Conservation (phyloP, 2,888 invertebrate genomes). For the Rotaria sp. region DNA sequence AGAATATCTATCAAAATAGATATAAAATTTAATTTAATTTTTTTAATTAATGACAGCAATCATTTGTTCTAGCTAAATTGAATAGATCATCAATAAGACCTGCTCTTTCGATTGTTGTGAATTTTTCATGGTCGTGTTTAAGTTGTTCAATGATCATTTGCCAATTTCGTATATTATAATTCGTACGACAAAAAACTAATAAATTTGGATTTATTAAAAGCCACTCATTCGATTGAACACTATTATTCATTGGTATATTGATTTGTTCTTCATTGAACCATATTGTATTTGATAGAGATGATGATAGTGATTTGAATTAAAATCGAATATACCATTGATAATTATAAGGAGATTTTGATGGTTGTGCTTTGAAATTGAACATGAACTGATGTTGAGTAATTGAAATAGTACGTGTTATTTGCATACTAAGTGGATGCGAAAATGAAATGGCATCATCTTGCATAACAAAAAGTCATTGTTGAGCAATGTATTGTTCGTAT, state of each 20-base stretch:
- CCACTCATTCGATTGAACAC: conserved; percentile 22
- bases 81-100: conserved; percentile 35
- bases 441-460: background rate
- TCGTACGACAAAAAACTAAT: conserved; percentile 33
- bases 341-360: background rate
- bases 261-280: background rate
- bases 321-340: conserved; percentile 35
- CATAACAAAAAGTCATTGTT: background rate
- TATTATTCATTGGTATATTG: background rate
- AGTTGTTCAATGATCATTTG: conserved; percentile 28
- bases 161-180: conserved; percentile 38
- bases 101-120: conserved; percentile 42
- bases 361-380: conserved; percentile 8
- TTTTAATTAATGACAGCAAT: background rate
- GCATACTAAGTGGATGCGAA: background rate
- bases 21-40: no score
- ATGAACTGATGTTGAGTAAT: conserved; percentile 33
- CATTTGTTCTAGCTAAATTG: conserved; percentile 42
- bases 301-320: background rate
- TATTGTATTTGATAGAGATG: background rate
- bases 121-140: conserved; percentile 55
- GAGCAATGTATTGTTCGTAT: background rate
- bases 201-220: conserved; percentile 29
- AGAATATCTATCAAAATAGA: background rate
- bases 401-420: background rate